Percentiles rank a stretch among this genome's conserved stretches.
Evolutionary conservation across 2,797 vertebrate genomes (phyloP).

Genomic region (Hippoglossus hippoglossus): DNA sequence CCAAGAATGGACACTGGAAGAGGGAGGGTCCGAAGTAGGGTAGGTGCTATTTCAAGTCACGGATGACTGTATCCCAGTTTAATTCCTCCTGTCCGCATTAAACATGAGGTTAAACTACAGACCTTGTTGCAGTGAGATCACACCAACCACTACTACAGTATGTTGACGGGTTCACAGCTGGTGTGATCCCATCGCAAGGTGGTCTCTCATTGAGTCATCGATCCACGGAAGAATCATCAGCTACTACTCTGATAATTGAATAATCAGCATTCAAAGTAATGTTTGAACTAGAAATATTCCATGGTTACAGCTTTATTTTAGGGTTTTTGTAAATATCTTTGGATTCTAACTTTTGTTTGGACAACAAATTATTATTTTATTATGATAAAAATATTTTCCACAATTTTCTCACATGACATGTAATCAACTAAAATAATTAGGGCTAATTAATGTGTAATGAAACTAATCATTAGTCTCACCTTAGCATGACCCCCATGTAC

Average conservation of each 20-base stretch:
- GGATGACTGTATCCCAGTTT: background rate
- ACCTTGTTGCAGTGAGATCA: background rate
- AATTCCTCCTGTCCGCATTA: background rate
- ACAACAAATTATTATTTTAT: background rate
- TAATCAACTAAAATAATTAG: background rate
- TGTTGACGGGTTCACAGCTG: background rate
- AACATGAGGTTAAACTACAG: no score
- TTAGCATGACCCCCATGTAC: background rate
- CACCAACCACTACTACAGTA: background rate
- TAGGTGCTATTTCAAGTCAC: background rate
- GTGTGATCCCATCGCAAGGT: background rate
- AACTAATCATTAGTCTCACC: background rate
- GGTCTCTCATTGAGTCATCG: background rate
- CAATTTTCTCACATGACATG: background rate
- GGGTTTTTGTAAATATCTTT: background rate
- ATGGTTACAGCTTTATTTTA: background rate
- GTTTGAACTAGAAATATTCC: background rate
- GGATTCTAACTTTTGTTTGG: background rate
- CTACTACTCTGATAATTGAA: no score
- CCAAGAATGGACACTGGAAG: no score
- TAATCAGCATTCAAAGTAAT: no score
- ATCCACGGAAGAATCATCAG: background rate
- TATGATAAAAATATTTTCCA: background rate
- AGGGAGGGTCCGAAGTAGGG: background rate
- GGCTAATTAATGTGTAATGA: background rate